Conservation (phyloP, 2,888 invertebrate genomes). For the Mycogona germanica region DNA sequence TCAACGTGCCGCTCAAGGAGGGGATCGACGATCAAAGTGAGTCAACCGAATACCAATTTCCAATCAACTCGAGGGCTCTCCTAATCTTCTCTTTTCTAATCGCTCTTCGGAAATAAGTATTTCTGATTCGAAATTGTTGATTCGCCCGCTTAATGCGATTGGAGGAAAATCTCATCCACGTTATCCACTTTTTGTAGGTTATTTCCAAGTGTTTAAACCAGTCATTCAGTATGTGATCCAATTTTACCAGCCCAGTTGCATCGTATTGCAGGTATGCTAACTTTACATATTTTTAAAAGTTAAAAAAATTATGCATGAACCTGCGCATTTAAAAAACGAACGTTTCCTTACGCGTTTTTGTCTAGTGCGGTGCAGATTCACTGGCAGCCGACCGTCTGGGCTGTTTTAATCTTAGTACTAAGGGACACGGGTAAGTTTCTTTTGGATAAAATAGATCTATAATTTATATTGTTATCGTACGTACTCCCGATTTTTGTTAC, state of each 20-base stretch:
- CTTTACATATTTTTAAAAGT: constrained; percentile 10
- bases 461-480: too few species aligned
- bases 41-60: constrained; percentile 16
- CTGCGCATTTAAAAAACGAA: neutral
- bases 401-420: constrained; percentile 88
- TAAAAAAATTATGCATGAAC: constrained; percentile 1
- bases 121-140: neutral
- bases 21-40: constrained; percentile 76
- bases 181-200: constrained; percentile 42
- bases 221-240: constrained; percentile 86
- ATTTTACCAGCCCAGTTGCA: constrained; percentile 89
- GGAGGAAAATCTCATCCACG: too few species aligned
- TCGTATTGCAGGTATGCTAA: constrained; percentile 54
- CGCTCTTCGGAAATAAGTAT: neutral
- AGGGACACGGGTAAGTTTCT: constrained; percentile 75
- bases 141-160: too few species aligned
- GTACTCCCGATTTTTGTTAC: too few species aligned
- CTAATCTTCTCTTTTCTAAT: too few species aligned
- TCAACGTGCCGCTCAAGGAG: constrained; percentile 95
- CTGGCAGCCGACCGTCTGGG: constrained; percentile 89
- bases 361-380: constrained; percentile 95
- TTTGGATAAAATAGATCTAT: too few species aligned
- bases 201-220: constrained; percentile 88
- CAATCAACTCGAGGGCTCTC: neutral
- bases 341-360: neutral